phyloP scores from a whole-genome alignment of 1,140 invertebrate genomes.

The Hermetia illucens region DNA sequence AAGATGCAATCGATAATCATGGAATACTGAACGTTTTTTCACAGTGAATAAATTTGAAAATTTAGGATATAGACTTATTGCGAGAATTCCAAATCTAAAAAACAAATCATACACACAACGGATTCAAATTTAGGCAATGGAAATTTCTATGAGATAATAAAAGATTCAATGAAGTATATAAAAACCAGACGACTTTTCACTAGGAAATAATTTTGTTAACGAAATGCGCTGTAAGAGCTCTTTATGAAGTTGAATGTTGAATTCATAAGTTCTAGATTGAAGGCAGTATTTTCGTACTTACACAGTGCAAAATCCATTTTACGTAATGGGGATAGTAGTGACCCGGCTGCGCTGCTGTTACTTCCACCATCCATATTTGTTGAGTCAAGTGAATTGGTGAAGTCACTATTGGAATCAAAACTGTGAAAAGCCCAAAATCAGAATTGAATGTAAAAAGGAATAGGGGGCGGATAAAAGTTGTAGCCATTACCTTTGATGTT shows the following conservation, averaged over 20 bases:
- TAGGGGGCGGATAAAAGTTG: slow-evolving; percentile 1
- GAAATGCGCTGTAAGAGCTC: too few species aligned
- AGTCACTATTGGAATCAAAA: slow-evolving; percentile 21
- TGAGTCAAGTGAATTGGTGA: slow-evolving; percentile 26
- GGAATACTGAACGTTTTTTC: too few species aligned
- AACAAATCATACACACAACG: too few species aligned
- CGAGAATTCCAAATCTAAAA: too few species aligned
- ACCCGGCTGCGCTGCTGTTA: slow-evolving; percentile 13
- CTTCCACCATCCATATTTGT: slow-evolving; percentile 23
- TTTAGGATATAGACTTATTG: too few species aligned
- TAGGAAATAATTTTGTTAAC: too few species aligned
- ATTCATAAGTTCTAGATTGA: not conserved
- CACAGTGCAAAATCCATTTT: slow-evolving; percentile 56
- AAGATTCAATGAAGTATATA: too few species aligned
- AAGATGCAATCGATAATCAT: too few species aligned
- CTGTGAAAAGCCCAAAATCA: slow-evolving; percentile 9
- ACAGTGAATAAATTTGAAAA: too few species aligned
- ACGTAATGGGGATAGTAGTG: slow-evolving; percentile 27
- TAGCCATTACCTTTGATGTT: slow-evolving; percentile 37
- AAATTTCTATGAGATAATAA: too few species aligned
- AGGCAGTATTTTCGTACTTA: slow-evolving; percentile 34
- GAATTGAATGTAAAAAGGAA: not conserved
- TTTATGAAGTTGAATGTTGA: slow-evolving; percentile 2
- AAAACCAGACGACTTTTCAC: too few species aligned
- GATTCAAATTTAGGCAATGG: too few species aligned